Evolutionary conservation across 2,888 invertebrate species (phyloP), one percentile per base, ranked within the genome.

Genomic region (Trachelus tabidus): DNA sequence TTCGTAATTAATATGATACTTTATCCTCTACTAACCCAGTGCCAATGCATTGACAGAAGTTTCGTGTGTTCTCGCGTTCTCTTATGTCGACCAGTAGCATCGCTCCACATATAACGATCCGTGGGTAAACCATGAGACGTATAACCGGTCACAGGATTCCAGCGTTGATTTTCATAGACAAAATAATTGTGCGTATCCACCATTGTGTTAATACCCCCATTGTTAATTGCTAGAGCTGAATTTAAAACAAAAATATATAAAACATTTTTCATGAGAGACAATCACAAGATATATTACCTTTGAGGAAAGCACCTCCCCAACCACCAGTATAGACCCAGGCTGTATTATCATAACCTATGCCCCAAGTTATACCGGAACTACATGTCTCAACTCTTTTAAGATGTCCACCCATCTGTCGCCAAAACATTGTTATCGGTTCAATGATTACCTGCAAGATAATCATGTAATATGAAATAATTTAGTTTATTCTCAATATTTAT

Each of bases 161-260:
- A 98, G 79, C 98, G 93, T 92, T 98, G 98, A 90, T 98, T 98
- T 92, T 98, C 98, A 90, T 98, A 98, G 30, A 98, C 96, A 87
- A 96, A 96, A 90, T 97, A 97, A 84, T 95, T 96, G 91, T 97
- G 96, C 15, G 96, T 95, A 90, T 98, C 98, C 30, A 95, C 94
- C 96, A 97, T 97, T 6, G 95, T 90, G 90, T 96, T 93, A 73
- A 95, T 94, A 83, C 94, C 94, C 35, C 93, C 92, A 79, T 93
- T 94, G 84, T 93, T 93, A 30, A 92, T 92, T 80, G 93, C 94
- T 30, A 94, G 83, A 0, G 94, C 93, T 92, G 77, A 34, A 84
- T 82, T 76, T 69, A 78, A 71, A 77, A 56, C 4, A 56, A 6
- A 23, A 74, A 33, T 34, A 75, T 11, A n/a, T 37, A 73, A 75